Evolutionary conservation across 2,888 invertebrate species (phyloP).

Genomic region (Pyrocoelia pectoralis): DNA sequence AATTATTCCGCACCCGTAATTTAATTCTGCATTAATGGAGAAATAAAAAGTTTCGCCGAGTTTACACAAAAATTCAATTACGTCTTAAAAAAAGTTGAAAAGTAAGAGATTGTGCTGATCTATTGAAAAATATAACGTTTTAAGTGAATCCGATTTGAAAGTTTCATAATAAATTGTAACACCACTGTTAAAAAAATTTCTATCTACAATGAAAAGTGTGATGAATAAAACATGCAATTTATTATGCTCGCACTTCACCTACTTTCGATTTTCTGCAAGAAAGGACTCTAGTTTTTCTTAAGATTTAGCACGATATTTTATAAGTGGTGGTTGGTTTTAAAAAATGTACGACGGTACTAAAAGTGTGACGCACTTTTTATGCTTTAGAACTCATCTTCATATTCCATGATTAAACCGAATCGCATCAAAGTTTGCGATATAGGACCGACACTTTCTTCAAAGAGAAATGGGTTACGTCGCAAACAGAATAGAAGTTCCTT

Average conservation of each 20-base stretch:
- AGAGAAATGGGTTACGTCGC: conserved; percentile 15
- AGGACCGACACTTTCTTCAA: conserved; percentile 20
- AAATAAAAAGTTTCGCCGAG: neutral
- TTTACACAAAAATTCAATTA: neutral
- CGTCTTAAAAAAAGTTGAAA: neutral
- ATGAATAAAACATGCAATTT: conserved; percentile 36
- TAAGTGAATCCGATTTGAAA: conserved; percentile 12
- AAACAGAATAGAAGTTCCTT: conserved; percentile 19
- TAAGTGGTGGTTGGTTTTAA: conserved; percentile 15
- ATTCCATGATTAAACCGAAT: conserved; percentile 20
- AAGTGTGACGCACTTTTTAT: conserved; percentile 14
- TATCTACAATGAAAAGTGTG: conserved; percentile 22
- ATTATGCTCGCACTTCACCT: conserved; percentile 34
- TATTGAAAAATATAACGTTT: neutral
- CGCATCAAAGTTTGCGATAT: conserved; percentile 23
- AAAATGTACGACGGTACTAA: neutral
- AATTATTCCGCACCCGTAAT: no score
- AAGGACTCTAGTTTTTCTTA: conserved; percentile 9
- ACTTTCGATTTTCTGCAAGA: conserved; percentile 28
- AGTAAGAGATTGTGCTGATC: neutral
- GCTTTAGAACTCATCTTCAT: conserved; percentile 8
- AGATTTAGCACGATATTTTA: conserved; percentile 22
- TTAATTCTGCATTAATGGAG: no score
- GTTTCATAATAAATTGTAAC: conserved; percentile 21
- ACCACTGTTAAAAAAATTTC: conserved; percentile 19